Conservation (phyloP, 2,888 invertebrate species). For the Lasioglossum leucozonium region DNA sequence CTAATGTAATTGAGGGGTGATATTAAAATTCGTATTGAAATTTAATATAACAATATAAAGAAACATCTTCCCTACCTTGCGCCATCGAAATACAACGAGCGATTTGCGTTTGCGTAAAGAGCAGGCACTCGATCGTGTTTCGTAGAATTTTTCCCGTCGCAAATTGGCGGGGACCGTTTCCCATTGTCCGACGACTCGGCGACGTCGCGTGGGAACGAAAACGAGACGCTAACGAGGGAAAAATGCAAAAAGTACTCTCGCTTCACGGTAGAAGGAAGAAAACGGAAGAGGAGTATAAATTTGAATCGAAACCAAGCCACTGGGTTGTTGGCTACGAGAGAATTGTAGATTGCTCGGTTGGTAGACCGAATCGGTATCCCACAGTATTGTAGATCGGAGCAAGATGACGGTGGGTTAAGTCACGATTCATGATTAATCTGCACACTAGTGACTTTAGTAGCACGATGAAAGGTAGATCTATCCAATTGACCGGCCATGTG, state of each 20-base stretch:
- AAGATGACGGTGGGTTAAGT: not conserved
- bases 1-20: too few relatives aligned
- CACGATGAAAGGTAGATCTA: constrained; percentile 10
- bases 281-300: not conserved
- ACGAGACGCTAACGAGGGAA: constrained; percentile 6
- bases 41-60: too few relatives aligned
- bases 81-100: too few relatives aligned
- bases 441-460: constrained; percentile 3
- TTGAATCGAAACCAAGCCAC: not conserved
- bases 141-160: not conserved
- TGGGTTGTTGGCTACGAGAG: not conserved
- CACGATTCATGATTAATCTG: constrained; percentile 13
- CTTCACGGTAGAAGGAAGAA: not conserved
- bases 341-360: not conserved
- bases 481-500: constrained; percentile 6
- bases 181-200: not conserved
- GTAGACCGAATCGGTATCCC: constrained; percentile 1
- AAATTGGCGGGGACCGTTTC: not conserved
- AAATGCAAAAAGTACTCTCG: not conserved
- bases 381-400: not conserved
- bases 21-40: too few relatives aligned
- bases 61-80: too few relatives aligned
- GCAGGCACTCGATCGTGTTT: not conserved
- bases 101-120: too few relatives aligned
- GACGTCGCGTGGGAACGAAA: not conserved